phyloP scores from a whole-genome alignment of 1,140 invertebrate genomes.

The Papilio polyxenes region DNA sequence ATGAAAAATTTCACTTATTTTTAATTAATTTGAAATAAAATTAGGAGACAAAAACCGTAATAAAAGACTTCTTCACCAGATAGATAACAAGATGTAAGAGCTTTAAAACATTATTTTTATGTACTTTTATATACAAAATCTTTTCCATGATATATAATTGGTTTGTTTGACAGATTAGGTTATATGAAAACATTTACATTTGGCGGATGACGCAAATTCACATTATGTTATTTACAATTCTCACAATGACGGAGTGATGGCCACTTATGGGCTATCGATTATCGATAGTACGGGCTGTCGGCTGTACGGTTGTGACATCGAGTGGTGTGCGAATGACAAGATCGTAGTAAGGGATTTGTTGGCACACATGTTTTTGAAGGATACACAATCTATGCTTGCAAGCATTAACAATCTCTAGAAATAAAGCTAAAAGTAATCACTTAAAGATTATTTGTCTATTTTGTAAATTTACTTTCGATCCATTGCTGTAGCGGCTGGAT shows the following conservation, averaged over 20 bases:
- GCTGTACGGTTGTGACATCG: conserved; percentile 46
- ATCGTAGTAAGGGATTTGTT: conserved; percentile 35
- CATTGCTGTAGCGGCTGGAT: no score
- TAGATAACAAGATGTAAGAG: no score
- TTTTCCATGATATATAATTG: neutral
- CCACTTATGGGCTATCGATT: conserved; percentile 53
- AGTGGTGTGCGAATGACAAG: conserved; percentile 56
- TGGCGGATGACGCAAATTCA: conserved; percentile 42
- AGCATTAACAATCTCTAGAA: no score
- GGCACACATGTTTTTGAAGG: neutral
- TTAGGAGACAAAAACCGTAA: no score
- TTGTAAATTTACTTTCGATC: no score
- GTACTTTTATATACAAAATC: no score
- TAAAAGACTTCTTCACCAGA: no score
- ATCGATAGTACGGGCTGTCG: conserved; percentile 46
- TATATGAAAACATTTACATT: conserved; percentile 20
- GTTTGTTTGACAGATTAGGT: neutral
- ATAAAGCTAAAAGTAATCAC: no score
- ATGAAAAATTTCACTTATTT: no score
- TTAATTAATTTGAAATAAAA: no score
- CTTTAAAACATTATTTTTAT: no score
- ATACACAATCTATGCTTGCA: neutral
- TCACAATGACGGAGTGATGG: conserved; percentile 51
- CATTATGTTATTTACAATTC: conserved; percentile 57
- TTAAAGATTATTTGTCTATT: no score